phyloP scores from a whole-genome alignment of 2,888 invertebrate species.

The Onchidella celtica region DNA sequence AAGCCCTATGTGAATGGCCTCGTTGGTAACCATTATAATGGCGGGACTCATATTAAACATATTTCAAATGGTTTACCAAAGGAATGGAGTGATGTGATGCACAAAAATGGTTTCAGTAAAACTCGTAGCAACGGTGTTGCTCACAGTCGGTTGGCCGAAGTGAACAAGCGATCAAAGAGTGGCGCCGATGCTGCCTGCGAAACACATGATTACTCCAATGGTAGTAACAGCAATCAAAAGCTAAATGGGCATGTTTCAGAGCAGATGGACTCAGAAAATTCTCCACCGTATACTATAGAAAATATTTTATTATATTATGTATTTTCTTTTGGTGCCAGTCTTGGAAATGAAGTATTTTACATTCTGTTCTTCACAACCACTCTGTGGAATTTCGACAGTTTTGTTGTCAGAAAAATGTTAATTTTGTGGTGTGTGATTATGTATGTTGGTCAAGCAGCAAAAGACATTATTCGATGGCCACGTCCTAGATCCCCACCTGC shows the following conservation, averaged over 20 bases:
- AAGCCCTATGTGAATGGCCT: slow-evolving; percentile 14
- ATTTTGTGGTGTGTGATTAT: slow-evolving; percentile 78
- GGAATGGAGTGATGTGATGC: background rate
- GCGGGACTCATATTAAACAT: background rate
- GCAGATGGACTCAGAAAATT: background rate
- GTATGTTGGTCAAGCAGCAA: slow-evolving; percentile 86
- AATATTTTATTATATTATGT: slow-evolving; percentile 88
- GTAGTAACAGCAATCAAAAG: background rate
- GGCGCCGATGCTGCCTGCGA: background rate
- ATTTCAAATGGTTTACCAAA: slow-evolving; percentile 22
- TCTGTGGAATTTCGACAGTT: slow-evolving; percentile 96
- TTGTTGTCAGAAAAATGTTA: slow-evolving; percentile 88
- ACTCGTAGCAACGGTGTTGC: background rate
- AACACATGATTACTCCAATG: background rate
- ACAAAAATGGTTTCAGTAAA: slow-evolving; percentile 22
- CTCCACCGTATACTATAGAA: slow-evolving; percentile 57
- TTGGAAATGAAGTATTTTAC: slow-evolving; percentile 95
- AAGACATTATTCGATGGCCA: slow-evolving; percentile 90
- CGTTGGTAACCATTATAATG: background rate
- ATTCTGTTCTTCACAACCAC: slow-evolving; percentile 94
- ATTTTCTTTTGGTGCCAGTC: slow-evolving; percentile 90
- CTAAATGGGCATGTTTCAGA: background rate
- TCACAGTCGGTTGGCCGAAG: background rate
- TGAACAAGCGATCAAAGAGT: no score
- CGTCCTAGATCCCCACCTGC: slow-evolving; percentile 91